Evolutionary conservation across 64 coral and sea anemone species (phyloP).

Genomic region (Dendrophyllia cribrosa): DNA sequence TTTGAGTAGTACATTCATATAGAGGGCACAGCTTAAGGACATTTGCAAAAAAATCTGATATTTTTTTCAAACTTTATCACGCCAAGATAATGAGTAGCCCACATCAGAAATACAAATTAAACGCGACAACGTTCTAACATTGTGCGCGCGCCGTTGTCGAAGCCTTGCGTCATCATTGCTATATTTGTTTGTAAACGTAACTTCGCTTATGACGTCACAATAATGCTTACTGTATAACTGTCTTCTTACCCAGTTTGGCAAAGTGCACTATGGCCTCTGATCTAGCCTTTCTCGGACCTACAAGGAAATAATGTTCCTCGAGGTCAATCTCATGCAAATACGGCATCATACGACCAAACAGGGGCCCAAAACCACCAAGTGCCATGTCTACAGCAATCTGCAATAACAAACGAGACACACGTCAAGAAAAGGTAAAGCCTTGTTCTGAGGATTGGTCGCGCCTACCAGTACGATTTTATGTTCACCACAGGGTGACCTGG

Average conservation of each 20-base stretch:
- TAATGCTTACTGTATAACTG: neutral
- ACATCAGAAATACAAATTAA: neutral
- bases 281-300: conserved; percentile 61
- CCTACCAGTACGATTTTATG: no score
- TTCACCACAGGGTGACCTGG: no score
- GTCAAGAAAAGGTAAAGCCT: neutral
- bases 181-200: no score
- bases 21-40: neutral
- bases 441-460: no score
- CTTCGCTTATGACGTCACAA: neutral
- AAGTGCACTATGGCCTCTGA: conserved; percentile 73
- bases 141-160: no score
- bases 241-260: conserved; percentile 66
- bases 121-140: no score
- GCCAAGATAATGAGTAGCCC: no score
- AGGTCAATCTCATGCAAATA: conserved; percentile 76
- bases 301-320: conserved; percentile 87
- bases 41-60: no score
- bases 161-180: no score
- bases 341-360: conserved; percentile 85
- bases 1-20: neutral
- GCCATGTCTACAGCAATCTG: conserved; percentile 69
- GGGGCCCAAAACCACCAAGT: conserved; percentile 77
- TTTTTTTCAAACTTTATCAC: no score
- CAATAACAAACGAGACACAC: neutral